Evolutionary conservation across 2,797 vertebrate genomes (phyloP).

Genomic region (Sebastes matsubarae): DNA sequence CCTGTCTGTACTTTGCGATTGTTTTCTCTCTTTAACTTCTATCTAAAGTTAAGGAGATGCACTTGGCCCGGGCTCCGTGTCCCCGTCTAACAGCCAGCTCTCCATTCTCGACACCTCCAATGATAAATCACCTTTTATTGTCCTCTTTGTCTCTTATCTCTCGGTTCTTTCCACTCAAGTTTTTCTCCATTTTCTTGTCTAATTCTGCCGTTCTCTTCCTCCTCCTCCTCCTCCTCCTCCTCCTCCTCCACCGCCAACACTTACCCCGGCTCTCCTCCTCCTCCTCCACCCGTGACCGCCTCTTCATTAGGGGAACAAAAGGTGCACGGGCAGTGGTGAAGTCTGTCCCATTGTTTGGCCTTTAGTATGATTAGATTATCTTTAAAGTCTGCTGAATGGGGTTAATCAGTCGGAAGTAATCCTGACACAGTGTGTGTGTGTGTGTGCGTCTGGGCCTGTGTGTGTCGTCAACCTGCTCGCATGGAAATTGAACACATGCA

Average conservation of each 20-base stretch:
- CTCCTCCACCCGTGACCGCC: slow-evolving; percentile 55
- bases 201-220: slow-evolving; percentile 21
- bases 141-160: slow-evolving; percentile 48
- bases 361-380: slow-evolving; percentile 86
- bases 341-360: slow-evolving; percentile 77
- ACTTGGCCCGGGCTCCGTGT: slow-evolving; percentile 6
- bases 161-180: slow-evolving; percentile 49
- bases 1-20: not conserved
- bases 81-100: slow-evolving; percentile 20
- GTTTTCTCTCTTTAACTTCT: slow-evolving; percentile 1
- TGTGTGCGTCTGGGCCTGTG: slow-evolving; percentile 35
- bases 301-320: slow-evolving; percentile 79
- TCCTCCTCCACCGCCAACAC: not conserved
- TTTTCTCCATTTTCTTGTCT: slow-evolving; percentile 43
- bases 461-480: slow-evolving; percentile 35
- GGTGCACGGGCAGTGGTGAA: slow-evolving; percentile 67
- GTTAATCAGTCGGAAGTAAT: slow-evolving; percentile 83
- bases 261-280: slow-evolving; percentile 15
- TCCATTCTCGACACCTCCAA: slow-evolving; percentile 35
- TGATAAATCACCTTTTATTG: slow-evolving; percentile 67
- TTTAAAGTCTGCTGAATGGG: slow-evolving; percentile 78
- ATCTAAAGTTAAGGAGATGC: slow-evolving; percentile 23
- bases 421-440: slow-evolving; percentile 56
- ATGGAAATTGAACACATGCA: slow-evolving; percentile 59
- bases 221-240: not conserved